A percentile compares a stretch with the other conserved stretches of the same genome.
Conservation (phyloP, 2,797 vertebrate genomes). For the Triplophysa yarkandensis region DNA sequence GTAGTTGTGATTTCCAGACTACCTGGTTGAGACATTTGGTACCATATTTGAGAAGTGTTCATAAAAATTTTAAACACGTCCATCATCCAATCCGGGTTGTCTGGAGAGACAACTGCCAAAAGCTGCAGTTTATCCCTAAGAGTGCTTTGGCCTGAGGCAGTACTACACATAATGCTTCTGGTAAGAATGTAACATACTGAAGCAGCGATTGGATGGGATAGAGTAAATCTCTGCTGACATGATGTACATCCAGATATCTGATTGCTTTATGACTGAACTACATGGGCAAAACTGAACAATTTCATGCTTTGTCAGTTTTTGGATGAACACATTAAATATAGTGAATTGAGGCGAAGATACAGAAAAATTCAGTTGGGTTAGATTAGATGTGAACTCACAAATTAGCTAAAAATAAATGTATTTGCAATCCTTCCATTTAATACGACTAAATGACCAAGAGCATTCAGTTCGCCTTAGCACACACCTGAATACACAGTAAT, state of each 20-base stretch:
- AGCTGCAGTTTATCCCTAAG: slow-evolving; percentile 3
- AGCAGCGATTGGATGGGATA: slow-evolving; percentile 16
- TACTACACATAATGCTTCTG: slow-evolving; percentile 5
- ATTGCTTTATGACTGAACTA: slow-evolving; percentile 38
- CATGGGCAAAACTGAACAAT: slow-evolving; percentile 59
- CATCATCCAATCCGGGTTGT: slow-evolving; percentile 19
- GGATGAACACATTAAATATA: slow-evolving; percentile 68
- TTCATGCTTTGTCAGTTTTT: slow-evolving; percentile 73
- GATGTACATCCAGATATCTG: slow-evolving; percentile 32
- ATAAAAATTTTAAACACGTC: slow-evolving; percentile 10
- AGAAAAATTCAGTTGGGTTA: slow-evolving; percentile 54
- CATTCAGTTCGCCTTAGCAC: slow-evolving; percentile 20
- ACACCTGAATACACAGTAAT: slow-evolving; percentile 13
- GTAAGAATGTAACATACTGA: background rate
- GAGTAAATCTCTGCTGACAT: slow-evolving; percentile 47
- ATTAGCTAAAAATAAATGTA: slow-evolving; percentile 64
- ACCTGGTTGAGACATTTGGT: slow-evolving; percentile 8
- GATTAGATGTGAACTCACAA: slow-evolving; percentile 44
- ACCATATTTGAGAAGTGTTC: slow-evolving; percentile 13
- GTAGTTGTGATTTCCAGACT: background rate
- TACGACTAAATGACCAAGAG: slow-evolving; percentile 20
- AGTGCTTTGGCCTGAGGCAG: slow-evolving; percentile 27
- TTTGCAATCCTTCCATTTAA: slow-evolving; percentile 54
- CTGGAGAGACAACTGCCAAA: slow-evolving; percentile 33
- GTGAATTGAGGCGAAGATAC: slow-evolving; percentile 54